Percentiles rank a stretch among this genome's conserved stretches.
phyloP scores from a whole-genome alignment of 53 echinoderm and acorn worm genomes.

The Patiria pectinifera region DNA sequence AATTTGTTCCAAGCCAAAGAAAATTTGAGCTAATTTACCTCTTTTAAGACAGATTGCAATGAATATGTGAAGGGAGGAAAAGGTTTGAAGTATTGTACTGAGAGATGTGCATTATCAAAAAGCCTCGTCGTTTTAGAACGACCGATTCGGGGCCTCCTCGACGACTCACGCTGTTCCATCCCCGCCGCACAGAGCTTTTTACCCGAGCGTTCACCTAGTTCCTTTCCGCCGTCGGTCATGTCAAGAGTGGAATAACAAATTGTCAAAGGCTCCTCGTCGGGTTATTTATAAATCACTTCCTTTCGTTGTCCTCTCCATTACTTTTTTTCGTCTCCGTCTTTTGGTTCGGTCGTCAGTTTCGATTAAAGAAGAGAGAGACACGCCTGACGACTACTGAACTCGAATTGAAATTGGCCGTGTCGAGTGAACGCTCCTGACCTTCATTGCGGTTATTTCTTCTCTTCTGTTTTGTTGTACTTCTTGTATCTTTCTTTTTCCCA shows the following conservation, averaged over 20 bases:
- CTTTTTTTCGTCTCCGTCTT: neutral
- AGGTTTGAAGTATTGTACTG: neutral
- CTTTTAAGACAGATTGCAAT: too few species aligned
- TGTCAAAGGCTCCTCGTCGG: neutral
- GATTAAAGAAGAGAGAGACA: neutral
- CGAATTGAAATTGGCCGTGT: conserved; percentile 6
- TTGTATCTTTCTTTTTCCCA: too few species aligned
- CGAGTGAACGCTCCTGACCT: conserved; percentile 5
- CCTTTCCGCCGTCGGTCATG: neutral
- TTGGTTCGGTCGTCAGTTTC: neutral
- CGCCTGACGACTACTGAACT: neutral
- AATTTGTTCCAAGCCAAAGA: too few species aligned
- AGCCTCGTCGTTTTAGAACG: neutral
- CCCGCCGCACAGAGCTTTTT: neutral
- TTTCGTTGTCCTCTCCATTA: neutral
- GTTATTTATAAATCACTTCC: conserved; percentile 20
- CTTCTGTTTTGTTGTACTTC: too few species aligned
- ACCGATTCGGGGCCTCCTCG: neutral
- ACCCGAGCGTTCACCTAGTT: neutral
- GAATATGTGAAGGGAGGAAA: too few species aligned
- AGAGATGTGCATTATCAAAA: neutral
- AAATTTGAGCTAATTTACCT: too few species aligned
- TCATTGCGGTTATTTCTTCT: neutral
- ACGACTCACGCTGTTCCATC: neutral
- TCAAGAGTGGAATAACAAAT: conserved; percentile 25